These are phyloP conservation scores for Dolichotis patagonum DNA, from an alignment of 2,113 vertebrate species.

Conservation along the genomic window DNA sequence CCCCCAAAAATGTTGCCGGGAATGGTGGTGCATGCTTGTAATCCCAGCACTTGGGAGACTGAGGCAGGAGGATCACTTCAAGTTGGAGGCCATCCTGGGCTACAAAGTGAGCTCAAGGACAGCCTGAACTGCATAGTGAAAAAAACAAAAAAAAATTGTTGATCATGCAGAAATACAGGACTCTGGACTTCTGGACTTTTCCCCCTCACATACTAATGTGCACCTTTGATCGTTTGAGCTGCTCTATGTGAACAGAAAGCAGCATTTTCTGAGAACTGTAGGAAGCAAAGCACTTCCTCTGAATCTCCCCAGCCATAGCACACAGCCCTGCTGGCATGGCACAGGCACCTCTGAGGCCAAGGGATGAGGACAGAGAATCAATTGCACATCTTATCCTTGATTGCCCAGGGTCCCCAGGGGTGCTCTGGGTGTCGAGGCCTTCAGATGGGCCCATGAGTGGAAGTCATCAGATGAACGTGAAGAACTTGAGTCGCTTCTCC, in stretches of 20 bases:
- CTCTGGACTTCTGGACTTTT: background rate
- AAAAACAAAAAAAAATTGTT: background rate
- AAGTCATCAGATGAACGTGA: background rate
- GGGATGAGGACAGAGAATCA: background rate
- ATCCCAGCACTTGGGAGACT: background rate
- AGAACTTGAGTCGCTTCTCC: background rate
- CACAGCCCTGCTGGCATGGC: background rate
- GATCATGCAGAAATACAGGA: background rate
- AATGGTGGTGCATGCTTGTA: background rate
- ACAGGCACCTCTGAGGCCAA: background rate
- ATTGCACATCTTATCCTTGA: background rate
- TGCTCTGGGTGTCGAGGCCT: background rate
- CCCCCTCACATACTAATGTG: background rate
- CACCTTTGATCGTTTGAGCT: background rate
- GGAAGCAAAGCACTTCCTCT: background rate
- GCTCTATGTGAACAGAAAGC: background rate
- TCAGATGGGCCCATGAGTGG: background rate
- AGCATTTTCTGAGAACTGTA: constrained; percentile 2
- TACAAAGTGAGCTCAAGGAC: too few relatives aligned
- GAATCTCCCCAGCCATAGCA: background rate
- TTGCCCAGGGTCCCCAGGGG: background rate
- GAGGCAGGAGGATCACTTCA: background rate
- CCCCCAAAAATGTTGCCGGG: too few relatives aligned
- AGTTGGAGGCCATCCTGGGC: background rate
- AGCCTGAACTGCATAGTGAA: background rate